Percentiles rank a stretch among this genome's conserved stretches.
Evolutionary conservation across 2,113 vertebrate genomes (phyloP).

Genomic region (Phylloscopus trochiloides): DNA sequence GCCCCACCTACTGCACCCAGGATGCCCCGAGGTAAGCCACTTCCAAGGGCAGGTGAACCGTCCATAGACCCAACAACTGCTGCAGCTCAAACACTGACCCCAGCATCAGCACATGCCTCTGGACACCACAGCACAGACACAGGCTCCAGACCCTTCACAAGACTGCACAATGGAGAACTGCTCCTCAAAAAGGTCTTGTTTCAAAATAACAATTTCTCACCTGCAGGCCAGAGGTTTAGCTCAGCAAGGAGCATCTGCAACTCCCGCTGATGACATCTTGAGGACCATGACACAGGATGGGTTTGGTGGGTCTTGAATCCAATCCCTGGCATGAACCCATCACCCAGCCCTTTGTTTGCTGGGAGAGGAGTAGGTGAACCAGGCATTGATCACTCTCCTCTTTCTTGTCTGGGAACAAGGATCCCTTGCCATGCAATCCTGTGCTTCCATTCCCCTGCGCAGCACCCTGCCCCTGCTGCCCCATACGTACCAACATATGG

Average conservation of each 20-base stretch:
- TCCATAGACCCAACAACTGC: accelerated
- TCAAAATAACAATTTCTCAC: neutral
- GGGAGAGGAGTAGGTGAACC: neutral
- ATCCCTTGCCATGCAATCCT: accelerated
- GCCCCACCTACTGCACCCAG: neutral
- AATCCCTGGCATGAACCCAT: accelerated
- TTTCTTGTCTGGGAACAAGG: accelerated
- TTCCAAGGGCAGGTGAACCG: accelerated
- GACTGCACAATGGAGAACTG: neutral
- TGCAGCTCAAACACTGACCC: neutral
- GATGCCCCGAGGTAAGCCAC: accelerated
- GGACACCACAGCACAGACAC: accelerated
- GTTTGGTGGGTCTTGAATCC: neutral
- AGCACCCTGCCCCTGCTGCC: neutral
- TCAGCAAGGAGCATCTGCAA: neutral
- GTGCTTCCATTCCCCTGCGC: accelerated
- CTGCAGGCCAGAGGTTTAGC: accelerated
- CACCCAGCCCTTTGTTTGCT: too few relatives aligned
- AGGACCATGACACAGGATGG: accelerated
- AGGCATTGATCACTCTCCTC: too few relatives aligned
- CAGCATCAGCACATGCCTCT: accelerated
- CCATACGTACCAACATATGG: accelerated
- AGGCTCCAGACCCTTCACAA: neutral
- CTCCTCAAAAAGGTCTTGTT: accelerated
- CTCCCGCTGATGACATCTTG: accelerated